Evolutionary conservation across 2,888 invertebrate genomes (phyloP).

Genomic region (Dryobota labecula): DNA sequence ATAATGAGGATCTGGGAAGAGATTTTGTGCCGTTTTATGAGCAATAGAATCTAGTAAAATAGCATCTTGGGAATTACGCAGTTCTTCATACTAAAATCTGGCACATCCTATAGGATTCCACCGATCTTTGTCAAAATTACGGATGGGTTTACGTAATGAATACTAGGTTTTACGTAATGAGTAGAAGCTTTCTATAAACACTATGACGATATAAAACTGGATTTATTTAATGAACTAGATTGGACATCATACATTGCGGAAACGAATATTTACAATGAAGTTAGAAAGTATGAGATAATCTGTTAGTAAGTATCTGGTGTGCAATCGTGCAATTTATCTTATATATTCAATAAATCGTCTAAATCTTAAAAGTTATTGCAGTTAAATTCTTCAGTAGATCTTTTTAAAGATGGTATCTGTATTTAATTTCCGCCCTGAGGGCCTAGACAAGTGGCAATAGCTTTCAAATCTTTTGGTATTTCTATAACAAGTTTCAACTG

Average conservation of each 20-base stretch:
- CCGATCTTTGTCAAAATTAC: not conserved
- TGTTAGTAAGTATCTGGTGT: slow-evolving; percentile 17
- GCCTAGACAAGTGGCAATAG: not conserved
- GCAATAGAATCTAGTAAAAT: too few relatives aligned
- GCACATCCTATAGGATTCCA: not conserved
- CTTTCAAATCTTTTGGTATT: not conserved
- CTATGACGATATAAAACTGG: slow-evolving; percentile 3
- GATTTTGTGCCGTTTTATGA: too few relatives aligned
- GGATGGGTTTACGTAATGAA: too few relatives aligned
- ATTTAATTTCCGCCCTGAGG: not conserved
- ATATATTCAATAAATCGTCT: slow-evolving; percentile 15
- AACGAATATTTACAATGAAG: slow-evolving; percentile 49
- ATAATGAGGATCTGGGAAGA: too few relatives aligned
- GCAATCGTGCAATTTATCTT: slow-evolving; percentile 37
- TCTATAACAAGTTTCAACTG: not conserved
- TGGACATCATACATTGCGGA: slow-evolving; percentile 24
- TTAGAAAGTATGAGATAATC: slow-evolving; percentile 58
- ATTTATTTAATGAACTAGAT: slow-evolving; percentile 32
- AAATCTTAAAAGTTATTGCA: not conserved
- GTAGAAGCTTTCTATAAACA: slow-evolving; percentile 30
- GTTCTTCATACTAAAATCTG: not conserved
- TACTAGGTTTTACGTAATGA: slow-evolving; percentile 20
- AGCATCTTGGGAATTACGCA: not conserved
- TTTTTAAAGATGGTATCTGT: not conserved
- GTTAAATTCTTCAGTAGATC: slow-evolving; percentile 1